Evolutionary conservation across 2,888 invertebrate genomes (phyloP).

Genomic region (Acrocyrtus sp.): DNA sequence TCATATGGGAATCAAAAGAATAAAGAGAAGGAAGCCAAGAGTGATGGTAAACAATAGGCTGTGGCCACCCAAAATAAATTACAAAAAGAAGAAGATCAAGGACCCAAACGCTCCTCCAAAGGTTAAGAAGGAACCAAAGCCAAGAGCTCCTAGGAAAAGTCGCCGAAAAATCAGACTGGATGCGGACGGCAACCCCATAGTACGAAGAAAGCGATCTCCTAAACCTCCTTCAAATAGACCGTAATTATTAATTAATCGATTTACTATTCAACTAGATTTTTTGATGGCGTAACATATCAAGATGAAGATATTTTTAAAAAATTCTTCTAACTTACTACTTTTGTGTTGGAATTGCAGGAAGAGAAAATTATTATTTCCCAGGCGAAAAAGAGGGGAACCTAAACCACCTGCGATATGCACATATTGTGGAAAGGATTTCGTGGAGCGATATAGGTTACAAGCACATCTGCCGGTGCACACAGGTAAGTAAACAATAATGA

Average conservation of each 20-base stretch:
- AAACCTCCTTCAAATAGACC: constrained; percentile 15
- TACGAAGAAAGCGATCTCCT: background rate
- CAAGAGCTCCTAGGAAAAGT: background rate
- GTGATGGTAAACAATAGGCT: too few species aligned
- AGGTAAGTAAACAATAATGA: too few species aligned
- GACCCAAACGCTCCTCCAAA: constrained; percentile 2
- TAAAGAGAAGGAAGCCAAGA: background rate
- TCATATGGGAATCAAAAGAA: constrained; percentile 29
- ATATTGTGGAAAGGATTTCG: constrained; percentile 24
- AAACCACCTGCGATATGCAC: background rate
- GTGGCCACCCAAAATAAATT: too few species aligned
- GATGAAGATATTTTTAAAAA: background rate
- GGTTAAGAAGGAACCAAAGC: background rate
- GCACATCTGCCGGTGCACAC: constrained; percentile 19
- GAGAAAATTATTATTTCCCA: background rate
- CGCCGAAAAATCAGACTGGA: constrained; percentile 6
- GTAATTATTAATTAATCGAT: constrained; percentile 6
- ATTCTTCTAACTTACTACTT: background rate
- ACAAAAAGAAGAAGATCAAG: constrained; percentile 12
- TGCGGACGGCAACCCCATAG: constrained; percentile 19
- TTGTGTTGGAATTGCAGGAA: constrained; percentile 1
- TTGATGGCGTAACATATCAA: too few species aligned
- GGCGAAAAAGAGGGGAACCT: background rate
- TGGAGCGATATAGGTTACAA: background rate
- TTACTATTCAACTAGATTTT: too few species aligned